Evolutionary conservation across 2,113 vertebrate species (phyloP), one percentile per base, ranked within the genome.

Genomic region (Toxotes jaculatrix): DNA sequence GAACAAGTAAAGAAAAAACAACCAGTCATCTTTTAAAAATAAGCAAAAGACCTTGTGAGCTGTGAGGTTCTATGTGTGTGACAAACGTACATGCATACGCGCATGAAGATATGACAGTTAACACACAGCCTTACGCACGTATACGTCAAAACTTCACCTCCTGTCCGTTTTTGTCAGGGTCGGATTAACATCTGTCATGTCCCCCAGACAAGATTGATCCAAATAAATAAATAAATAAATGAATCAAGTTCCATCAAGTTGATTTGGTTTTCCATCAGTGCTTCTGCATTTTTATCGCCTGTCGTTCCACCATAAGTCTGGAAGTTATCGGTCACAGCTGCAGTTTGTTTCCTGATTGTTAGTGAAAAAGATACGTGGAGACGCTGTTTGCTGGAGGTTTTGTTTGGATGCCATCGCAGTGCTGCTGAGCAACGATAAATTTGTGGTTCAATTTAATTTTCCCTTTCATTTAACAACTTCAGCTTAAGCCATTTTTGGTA

Each of bases 121-220:
- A 23, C 62, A 42, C 53, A 53, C 64, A 61, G 63, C 2, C 5
- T 31, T 40, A 60, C 2, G 27, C 43, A 55, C 55, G 56, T 32
- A 64, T 43, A 55, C 9, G 9, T 59, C 69, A 78, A 80, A 84
- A 51, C 70, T 72, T 45, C 75, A 43, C 70, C 87, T 90, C 89
- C 90, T 91, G 91, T 27, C 27, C 27, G 27, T 40, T 84, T 90
- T 90, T 55, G 47, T 79, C 62, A 47, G 63, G 19, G 77, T 40
- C 2, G 11, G 74, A n/a, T 61, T 57, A 2, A 43, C 73, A 70
- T 77, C 66, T 34, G 60, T 80, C 43, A 6, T 7, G 47, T 3
- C 60, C 36, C 32, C 27, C 42, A n/a, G 59, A 51, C 11, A 31
- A 21, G 36, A 36, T 67, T 34, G 61, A 23, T 27, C 21, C 66